Conservation (phyloP, 2,797 vertebrate species). For the Kryptolebias ocellatus region DNA sequence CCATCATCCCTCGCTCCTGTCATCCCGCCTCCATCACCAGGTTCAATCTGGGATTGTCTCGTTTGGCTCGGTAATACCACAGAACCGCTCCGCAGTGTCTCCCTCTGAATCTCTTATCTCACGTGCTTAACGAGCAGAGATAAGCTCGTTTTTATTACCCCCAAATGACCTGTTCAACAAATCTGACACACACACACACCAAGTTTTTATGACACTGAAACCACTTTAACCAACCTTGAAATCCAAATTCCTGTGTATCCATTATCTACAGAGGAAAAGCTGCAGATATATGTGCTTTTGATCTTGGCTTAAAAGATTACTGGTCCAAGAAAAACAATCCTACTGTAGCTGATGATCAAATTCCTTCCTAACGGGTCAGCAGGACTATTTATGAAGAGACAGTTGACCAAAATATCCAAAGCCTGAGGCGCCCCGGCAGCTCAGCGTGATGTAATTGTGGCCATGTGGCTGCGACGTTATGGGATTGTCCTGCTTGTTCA, state of each 20-base stretch:
- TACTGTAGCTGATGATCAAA: conserved; percentile 49
- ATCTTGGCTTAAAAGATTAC: conserved; percentile 60
- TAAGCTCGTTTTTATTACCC: conserved; percentile 78
- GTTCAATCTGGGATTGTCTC: conserved; percentile 67
- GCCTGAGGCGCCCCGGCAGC: conserved; percentile 22
- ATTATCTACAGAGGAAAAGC: conserved; percentile 24
- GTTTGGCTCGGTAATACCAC: conserved; percentile 59
- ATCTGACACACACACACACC: conserved; percentile 33
- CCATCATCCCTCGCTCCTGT: conserved; percentile 46
- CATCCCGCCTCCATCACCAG: conserved; percentile 50
- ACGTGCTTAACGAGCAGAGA: conserved; percentile 70
- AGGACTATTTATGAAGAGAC: conserved; percentile 45
- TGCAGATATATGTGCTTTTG: conserved; percentile 29
- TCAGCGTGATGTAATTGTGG: background rate
- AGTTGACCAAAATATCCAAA: conserved; percentile 50
- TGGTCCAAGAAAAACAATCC: conserved; percentile 47
- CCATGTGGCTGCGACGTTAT: conserved; percentile 24
- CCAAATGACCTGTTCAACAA: conserved; percentile 55
- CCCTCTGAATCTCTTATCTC: conserved; percentile 68
- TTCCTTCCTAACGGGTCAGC: conserved; percentile 51
- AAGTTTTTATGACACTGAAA: conserved; percentile 8
- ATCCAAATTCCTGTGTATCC: conserved; percentile 6
- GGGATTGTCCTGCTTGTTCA: conserved; percentile 30
- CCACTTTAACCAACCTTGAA: conserved; percentile 22
- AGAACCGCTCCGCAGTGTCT: conserved; percentile 67